Evolutionary conservation across 2,797 vertebrate species (phyloP).

Genomic region (Aulostomus chinensis): DNA sequence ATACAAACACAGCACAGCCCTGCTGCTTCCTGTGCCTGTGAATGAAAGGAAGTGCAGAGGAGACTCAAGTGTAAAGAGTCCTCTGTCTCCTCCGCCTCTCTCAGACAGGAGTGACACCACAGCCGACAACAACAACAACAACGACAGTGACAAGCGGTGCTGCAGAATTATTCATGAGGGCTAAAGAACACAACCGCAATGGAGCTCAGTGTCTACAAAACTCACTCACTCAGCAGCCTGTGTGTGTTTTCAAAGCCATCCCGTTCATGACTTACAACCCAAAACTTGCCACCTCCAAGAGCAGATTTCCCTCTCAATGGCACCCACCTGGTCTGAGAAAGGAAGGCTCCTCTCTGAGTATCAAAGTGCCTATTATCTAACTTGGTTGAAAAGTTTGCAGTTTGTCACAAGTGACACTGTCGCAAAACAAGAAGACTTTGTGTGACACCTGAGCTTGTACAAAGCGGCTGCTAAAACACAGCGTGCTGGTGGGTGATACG

Average conservation of each 20-base stretch:
- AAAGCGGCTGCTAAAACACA: constrained; percentile 31
- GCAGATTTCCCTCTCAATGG: constrained; percentile 71
- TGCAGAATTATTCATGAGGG: constrained; percentile 74
- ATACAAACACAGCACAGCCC: constrained; percentile 27
- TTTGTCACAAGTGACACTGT: constrained; percentile 67
- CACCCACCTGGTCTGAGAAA: constrained; percentile 67
- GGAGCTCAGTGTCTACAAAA: constrained; percentile 65
- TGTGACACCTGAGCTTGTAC: constrained; percentile 59
- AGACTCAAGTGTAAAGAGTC: constrained; percentile 68
- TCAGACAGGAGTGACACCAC: constrained; percentile 68
- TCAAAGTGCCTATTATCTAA: constrained; percentile 66
- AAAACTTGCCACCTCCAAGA: constrained; percentile 49
- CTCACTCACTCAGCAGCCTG: constrained; percentile 42
- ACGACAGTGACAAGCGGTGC: constrained; percentile 59
- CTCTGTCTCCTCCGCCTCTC: constrained; percentile 67
- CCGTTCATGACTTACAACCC: constrained; percentile 64
- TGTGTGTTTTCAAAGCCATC: constrained; percentile 56
- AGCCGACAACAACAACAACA: constrained; percentile 63
- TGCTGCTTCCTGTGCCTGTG: constrained; percentile 57
- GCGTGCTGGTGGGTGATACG: constrained; percentile 24
- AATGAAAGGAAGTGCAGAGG: constrained; percentile 69
- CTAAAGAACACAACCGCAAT: constrained; percentile 50
- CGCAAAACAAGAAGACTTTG: constrained; percentile 55
- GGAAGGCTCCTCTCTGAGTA: constrained; percentile 30
- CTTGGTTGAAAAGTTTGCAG: constrained; percentile 60